Percentiles rank a stretch among this genome's conserved stretches.
phyloP scores from a whole-genome alignment of 2,888 invertebrate genomes.

The Dryobota labecula region DNA sequence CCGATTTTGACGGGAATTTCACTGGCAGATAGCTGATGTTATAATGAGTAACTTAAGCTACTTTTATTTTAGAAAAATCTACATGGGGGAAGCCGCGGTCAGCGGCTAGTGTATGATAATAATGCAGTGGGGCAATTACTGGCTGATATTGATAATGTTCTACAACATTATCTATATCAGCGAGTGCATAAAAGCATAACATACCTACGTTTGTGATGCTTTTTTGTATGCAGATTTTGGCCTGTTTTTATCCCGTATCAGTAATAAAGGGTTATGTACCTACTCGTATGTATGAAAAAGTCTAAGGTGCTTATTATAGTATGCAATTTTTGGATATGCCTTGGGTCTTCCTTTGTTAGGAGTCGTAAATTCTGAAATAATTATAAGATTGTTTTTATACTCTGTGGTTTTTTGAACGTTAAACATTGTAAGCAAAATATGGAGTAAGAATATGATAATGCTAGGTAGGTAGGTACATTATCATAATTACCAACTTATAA shows the following conservation, averaged over 20 bases:
- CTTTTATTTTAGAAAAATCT: no score
- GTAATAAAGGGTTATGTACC: slow-evolving; percentile 25
- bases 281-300: neutral
- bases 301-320: slow-evolving; percentile 11
- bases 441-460: neutral
- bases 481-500: neutral
- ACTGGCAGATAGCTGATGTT: no score
- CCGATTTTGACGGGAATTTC: no score
- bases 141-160: neutral
- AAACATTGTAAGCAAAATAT: neutral
- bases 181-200: no score
- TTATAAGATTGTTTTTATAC: slow-evolving; percentile 1
- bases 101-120: no score
- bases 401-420: neutral
- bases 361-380: slow-evolving; percentile 19
- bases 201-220: neutral
- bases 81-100: no score
- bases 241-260: neutral
- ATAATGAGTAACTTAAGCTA: no score
- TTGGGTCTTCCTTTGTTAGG: neutral
- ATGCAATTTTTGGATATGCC: slow-evolving; percentile 1
- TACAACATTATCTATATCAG: no score
- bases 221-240: slow-evolving; percentile 20
- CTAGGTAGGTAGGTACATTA: neutral
- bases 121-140: neutral